Evolutionary conservation across 2,888 invertebrate genomes (phyloP), one percentile per base, ranked within the genome.

Genomic region (Rhagium mordax): DNA sequence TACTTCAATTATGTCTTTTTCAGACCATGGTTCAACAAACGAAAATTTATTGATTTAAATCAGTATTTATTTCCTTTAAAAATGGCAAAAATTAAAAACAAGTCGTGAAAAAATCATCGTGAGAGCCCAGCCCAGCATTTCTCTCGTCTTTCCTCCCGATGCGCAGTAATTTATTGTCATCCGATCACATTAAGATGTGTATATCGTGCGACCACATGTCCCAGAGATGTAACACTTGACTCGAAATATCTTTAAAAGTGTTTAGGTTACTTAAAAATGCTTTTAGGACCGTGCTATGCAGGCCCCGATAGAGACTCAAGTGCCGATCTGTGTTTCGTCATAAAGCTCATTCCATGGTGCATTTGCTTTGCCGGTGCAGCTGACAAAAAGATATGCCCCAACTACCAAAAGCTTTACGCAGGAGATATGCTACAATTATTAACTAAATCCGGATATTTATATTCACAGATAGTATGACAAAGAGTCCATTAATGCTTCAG

Each of bases 261-360:
- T 86, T 85, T 85, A 83, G 85, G 86, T 85, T 86, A 86, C 85
- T 86, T 85, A 85, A 85, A 85, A 86, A 86, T 84, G 87, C 87
- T 87, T 86, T 87, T 85, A 87, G 82, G 77, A 64, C 75, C 74
- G 69, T 74, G 78, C 79, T 75, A 77, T 75, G 74, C 79, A 75
- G 76, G 70, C 72, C 74, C 75, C 79, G 82, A 82, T 80, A 79
- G 80, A 76, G 74, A 74, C 79, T 83, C 81, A 79, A 83, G 83
- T 84, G 82, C 82, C 80, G 81, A 82, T 84, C 84, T 85, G 84
- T 81, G 83, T 85, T 83, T 82, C 82, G 81, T 84, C 84, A 81
- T 66, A 60, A 41, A 55, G 51, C 61, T 51, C 70, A 61, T 69
- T 65, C 65, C 70, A 72, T 49, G 73, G 64, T 15, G 69, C 73